phyloP scores from a whole-genome alignment of 2,797 vertebrate species.

The Hirundo rustica region DNA sequence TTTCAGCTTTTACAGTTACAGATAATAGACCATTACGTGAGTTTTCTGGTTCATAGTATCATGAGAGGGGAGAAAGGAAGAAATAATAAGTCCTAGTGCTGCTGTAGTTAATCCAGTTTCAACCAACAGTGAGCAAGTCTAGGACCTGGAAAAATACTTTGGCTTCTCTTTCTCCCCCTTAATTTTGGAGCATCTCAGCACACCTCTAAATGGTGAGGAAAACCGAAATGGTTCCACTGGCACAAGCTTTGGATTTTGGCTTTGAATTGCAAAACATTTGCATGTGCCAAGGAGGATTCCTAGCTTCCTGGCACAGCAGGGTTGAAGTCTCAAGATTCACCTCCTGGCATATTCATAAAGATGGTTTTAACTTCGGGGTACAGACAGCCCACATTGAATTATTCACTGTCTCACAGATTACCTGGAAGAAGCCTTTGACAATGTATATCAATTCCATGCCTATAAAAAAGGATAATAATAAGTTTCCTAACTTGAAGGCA shows the following conservation, averaged over 20 bases:
- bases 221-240: background rate
- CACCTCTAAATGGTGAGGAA: background rate
- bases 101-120: background rate
- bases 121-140: background rate
- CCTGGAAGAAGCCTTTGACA: background rate
- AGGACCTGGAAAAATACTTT: background rate
- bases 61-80: background rate
- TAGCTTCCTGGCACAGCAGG: background rate
- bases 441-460: background rate
- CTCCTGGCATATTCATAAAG: background rate
- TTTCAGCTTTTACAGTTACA: background rate
- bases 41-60: background rate
- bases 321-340: background rate
- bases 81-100: background rate
- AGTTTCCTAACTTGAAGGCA: background rate
- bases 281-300: background rate
- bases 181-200: background rate
- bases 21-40: background rate
- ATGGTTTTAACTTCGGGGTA: background rate
- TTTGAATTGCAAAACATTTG: background rate
- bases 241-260: background rate
- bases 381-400: background rate
- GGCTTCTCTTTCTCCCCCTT: background rate
- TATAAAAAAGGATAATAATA: background rate
- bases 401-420: background rate